Base-by-base conservation (phyloP, 2,888 invertebrate species). In the Muschampia plurimacula region DNA sequence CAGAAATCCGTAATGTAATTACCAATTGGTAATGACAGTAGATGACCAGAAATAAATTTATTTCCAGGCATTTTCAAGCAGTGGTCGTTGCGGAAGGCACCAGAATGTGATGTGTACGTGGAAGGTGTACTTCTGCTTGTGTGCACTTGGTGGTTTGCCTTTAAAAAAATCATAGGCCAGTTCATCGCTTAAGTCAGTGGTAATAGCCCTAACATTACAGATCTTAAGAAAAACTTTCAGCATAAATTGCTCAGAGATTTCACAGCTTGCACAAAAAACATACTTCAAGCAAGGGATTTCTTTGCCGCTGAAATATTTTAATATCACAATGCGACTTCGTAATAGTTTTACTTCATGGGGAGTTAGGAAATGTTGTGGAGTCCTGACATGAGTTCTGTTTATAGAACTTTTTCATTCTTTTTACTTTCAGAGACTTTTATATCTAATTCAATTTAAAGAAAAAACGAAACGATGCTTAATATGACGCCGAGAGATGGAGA, bases 261-360 rank as follows among this genome's bases (percentile, higher is more conserved):
- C 71, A 66, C 44, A 46, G 49, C 57, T 13, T 44, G 10, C n/a
- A 36, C 63, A 59, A 64, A 64, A 57, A 65, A 36, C 49, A 15
- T 10, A 10, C 65, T 57, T 59, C n/a, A 15, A 49, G 22, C 36
- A 36, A 49, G 6, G 36, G 57, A 28, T 12, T 57, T 57, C 15
- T 15, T 28, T 12, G 22, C 32, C 59, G 46, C 59, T 60, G 66
- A 67, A 66, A 66, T 66, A 36, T 66, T 60, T 71, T 66, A 66
- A 71, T 71, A 66, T 66, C 60, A 60, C 66, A 71, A 71, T 71
- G 71, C 49, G 71, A 71, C 22, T 71, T 71, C 36, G 60, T 60
- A 66, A 66, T 66, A 66, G 71, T 71, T 71, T 49, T n/a, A 13
- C 13, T 57, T 15, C 7, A 22, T n/a, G 41, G 36, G 8, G 55